phyloP scores from a whole-genome alignment of 2,113 vertebrate genomes.

The Rhabdornis inornatus region DNA sequence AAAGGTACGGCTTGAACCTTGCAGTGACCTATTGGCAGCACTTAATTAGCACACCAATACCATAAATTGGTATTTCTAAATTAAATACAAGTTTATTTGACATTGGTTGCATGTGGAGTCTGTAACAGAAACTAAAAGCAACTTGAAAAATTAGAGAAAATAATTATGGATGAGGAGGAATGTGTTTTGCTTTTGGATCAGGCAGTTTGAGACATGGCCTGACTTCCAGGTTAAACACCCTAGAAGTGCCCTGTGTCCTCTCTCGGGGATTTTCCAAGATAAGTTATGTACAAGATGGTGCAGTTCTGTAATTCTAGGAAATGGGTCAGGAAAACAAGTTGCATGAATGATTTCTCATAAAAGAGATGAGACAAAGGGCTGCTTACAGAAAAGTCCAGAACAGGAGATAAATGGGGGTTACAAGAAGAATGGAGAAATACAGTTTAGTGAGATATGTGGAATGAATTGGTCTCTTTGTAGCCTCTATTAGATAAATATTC shows the following conservation, averaged over 20 bases:
- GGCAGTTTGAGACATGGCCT: not conserved
- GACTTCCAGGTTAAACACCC: not conserved
- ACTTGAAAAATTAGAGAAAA: not conserved
- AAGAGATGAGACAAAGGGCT: not conserved
- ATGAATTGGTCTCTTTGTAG: not conserved
- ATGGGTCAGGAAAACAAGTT: not conserved
- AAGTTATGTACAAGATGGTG: not conserved
- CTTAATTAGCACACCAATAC: not conserved
- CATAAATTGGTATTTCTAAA: not conserved
- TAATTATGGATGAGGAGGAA: not conserved
- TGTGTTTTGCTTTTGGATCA: not conserved
- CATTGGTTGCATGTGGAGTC: not conserved
- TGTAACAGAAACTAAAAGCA: not conserved
- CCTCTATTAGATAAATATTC: not conserved
- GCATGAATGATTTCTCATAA: not conserved
- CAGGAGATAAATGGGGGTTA: not conserved
- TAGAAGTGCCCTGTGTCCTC: not conserved
- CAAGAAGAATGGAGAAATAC: not conserved
- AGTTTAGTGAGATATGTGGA: not conserved
- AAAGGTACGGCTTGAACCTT: not conserved
- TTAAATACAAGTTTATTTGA: not conserved
- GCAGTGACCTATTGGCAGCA: rapidly evolving
- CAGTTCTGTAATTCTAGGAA: not conserved
- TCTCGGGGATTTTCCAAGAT: not conserved
- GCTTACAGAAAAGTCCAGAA: not conserved